Conservation (phyloP, 2,113 vertebrate species). For the Struthio camelus region DNA sequence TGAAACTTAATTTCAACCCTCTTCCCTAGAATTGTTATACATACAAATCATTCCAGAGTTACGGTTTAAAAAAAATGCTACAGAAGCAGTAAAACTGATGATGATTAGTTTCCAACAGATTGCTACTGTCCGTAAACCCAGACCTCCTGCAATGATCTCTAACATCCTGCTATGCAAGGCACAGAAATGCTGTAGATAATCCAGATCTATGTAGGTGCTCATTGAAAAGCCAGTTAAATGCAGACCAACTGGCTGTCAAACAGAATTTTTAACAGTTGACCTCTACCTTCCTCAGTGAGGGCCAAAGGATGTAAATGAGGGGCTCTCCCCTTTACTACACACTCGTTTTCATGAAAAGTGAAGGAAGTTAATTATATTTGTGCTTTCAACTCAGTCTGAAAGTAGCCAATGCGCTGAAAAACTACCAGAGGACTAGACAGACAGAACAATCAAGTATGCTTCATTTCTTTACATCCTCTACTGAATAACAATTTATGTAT, state of each 20-base stretch:
- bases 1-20: background rate
- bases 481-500: background rate
- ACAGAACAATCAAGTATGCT: background rate
- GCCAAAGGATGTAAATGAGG: background rate
- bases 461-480: background rate
- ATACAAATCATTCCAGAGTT: background rate
- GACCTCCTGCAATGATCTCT: background rate
- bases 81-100: background rate
- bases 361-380: background rate
- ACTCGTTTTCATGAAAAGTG: background rate
- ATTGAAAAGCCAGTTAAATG: background rate
- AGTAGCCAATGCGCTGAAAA: background rate
- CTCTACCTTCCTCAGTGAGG: background rate
- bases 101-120: background rate
- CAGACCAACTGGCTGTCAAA: background rate
- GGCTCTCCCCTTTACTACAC: background rate
- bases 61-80: background rate
- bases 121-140: background rate
- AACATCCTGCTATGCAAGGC: background rate
- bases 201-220: background rate
- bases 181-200: background rate
- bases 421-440: background rate
- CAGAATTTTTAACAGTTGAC: background rate
- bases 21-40: background rate
- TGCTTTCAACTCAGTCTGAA: background rate